phyloP scores from a whole-genome alignment of 2,888 invertebrate genomes.

The Celastrina argiolus region DNA sequence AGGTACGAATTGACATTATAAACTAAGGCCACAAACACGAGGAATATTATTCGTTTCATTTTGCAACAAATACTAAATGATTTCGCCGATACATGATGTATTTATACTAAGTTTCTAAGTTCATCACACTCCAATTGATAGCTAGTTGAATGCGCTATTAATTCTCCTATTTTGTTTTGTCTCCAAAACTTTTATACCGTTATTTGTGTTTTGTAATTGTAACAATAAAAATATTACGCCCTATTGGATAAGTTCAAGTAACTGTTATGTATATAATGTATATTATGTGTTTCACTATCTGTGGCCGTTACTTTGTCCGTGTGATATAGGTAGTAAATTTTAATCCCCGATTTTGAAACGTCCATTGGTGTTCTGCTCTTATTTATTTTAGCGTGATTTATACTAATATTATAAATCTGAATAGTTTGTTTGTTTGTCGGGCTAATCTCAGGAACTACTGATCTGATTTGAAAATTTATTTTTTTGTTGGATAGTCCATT shows the following conservation, averaged over 20 bases:
- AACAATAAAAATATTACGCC: neutral
- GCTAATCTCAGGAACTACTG: too few species aligned
- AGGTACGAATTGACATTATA: constrained; percentile 2
- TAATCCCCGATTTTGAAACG: too few species aligned
- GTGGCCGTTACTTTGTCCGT: too few species aligned
- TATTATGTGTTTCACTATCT: too few species aligned
- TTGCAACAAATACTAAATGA: constrained; percentile 32
- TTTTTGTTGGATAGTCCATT: too few species aligned
- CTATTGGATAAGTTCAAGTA: neutral
- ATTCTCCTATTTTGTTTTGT: constrained; percentile 29
- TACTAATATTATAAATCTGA: too few species aligned
- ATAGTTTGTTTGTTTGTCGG: too few species aligned
- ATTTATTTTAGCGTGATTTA: too few species aligned
- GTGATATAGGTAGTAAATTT: too few species aligned
- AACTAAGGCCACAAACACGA: constrained; percentile 39
- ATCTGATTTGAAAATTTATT: too few species aligned
- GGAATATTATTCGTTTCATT: constrained; percentile 55
- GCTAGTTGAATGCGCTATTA: constrained; percentile 52
- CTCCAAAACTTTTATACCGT: constrained; percentile 35
- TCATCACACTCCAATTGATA: constrained; percentile 45
- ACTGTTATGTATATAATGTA: too few species aligned
- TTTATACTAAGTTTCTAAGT: constrained; percentile 34
- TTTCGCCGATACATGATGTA: constrained; percentile 18
- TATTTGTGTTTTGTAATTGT: constrained; percentile 35
- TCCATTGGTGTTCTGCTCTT: too few species aligned